Evolutionary conservation across 2,113 vertebrate species (phyloP).

Genomic region (Hyla sarda): DNA sequence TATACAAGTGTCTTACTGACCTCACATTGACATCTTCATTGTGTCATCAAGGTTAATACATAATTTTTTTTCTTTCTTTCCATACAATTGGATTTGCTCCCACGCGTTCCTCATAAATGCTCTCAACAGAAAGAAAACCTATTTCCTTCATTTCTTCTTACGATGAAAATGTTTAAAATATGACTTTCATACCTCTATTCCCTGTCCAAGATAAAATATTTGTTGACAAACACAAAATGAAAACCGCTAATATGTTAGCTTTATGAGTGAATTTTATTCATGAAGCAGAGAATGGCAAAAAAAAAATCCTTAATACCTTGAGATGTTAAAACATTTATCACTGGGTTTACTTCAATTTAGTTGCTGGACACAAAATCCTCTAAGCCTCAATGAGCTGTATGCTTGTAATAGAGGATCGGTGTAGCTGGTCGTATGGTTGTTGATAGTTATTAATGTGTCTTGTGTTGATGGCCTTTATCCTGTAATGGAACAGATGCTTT

Average conservation of each 20-base stretch:
- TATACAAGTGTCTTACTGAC: constrained; percentile 2
- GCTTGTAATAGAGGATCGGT: constrained; percentile 61
- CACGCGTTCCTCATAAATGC: not conserved
- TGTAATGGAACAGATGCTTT: no score
- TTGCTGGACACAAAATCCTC: constrained; percentile 54
- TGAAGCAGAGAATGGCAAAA: not conserved
- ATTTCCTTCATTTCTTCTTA: constrained; percentile 12
- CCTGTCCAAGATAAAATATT: constrained; percentile 33
- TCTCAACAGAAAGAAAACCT: constrained; percentile 1
- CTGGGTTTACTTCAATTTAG: constrained; percentile 62
- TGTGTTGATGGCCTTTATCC: no score
- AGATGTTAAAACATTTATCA: constrained; percentile 45
- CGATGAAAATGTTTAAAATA: constrained; percentile 21
- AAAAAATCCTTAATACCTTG: not conserved
- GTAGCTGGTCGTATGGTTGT: constrained; percentile 59
- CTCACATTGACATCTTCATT: not conserved
- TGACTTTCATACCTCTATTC: constrained; percentile 15
- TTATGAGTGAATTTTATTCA: constrained; percentile 3
- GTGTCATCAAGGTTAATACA: not conserved
- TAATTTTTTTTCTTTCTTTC: not conserved
- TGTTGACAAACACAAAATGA: constrained; percentile 17
- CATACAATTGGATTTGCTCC: not conserved
- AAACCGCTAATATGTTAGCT: constrained; percentile 6
- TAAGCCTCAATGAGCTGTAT: not conserved
- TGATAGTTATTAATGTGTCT: no score